Percentiles rank a stretch among this genome's conserved stretches.
Evolutionary conservation across 2,797 vertebrate genomes (phyloP).

Genomic region (Cyprinella venusta): DNA sequence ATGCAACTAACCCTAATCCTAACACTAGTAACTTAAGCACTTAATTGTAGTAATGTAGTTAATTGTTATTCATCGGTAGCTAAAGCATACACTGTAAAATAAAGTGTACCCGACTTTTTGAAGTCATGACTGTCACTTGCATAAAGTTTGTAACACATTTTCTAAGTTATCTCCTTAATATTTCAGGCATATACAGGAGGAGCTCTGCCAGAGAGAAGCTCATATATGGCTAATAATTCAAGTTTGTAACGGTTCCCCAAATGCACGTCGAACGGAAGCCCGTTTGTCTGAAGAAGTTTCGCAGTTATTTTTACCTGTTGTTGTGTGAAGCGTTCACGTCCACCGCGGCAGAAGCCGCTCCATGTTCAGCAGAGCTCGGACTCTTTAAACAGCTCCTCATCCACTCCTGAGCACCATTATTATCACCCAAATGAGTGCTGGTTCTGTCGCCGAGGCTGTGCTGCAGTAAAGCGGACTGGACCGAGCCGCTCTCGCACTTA

Average conservation of each 20-base stretch:
- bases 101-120: no score
- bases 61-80: no score
- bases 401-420: slow-evolving; percentile 63
- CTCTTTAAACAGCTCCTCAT: slow-evolving; percentile 59
- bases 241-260: background rate
- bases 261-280: background rate
- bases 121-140: background rate
- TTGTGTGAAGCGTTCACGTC: slow-evolving; percentile 57
- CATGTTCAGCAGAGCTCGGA: slow-evolving; percentile 56
- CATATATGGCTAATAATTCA: no score
- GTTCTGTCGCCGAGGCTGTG: slow-evolving; percentile 59
- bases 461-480: slow-evolving; percentile 60
- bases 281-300: background rate
- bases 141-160: background rate
- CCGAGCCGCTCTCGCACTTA: slow-evolving; percentile 69
- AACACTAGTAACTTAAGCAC: no score
- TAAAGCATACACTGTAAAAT: no score
- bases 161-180: background rate
- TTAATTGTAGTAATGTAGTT: no score
- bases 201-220: background rate
- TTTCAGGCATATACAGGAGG: background rate
- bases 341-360: slow-evolving; percentile 56
- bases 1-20: no score
- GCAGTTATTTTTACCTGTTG: slow-evolving; percentile 59
- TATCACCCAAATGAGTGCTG: slow-evolving; percentile 58